Base-by-base conservation (phyloP, 1,140 invertebrate species). In the Coptotermes formosanus region DNA sequence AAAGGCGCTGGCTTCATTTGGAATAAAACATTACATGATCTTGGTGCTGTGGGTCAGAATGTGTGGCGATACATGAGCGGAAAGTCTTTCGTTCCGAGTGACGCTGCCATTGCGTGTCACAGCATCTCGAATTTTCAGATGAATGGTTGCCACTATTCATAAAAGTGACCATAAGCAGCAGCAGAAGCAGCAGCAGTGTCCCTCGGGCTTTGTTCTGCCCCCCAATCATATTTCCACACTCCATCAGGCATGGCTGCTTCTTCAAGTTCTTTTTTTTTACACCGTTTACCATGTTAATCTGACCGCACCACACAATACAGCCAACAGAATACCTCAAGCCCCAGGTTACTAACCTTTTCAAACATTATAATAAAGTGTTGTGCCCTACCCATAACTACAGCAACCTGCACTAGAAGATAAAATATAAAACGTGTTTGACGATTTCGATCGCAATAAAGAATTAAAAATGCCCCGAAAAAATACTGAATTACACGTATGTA, bases 211-310 rank as follows among this genome's bases (percentile, higher is more conserved):
- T 75, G 64, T 75, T 75, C 25, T 25, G n/a, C 64, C n/a, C n/a
- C 64, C 64, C 64, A 75, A 75, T 75, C 64, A 25, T 8, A 75
- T 75, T 75, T 75, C 64, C 64, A 75, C 64, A 75, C 64, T 75
- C 64, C 64, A 75, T 30, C 64, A 75, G 64, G 64, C 64, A 75
- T 75, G 64, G 64, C 64, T 75, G 59, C 59, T 64, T 30, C 64
- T 75, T 75, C 64, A 75, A 75, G 25, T 75, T 30, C n/a, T 30
- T 30, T 14, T 30, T 16, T 75, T 75, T 21, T 64, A 8, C 59
- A 16, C 7, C n/a, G 25, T 25, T 75, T 75, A 75, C 64, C 64
- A 75, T 75, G 64, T 75, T 75, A 75, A 75, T 75, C 64, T 75
- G 64, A 75, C 64, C 64, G n/a, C 64, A 75, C 30, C 64, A 75